phyloP scores from a whole-genome alignment of 2,888 invertebrate genomes.

The Xanthorhoe spadicearia region DNA sequence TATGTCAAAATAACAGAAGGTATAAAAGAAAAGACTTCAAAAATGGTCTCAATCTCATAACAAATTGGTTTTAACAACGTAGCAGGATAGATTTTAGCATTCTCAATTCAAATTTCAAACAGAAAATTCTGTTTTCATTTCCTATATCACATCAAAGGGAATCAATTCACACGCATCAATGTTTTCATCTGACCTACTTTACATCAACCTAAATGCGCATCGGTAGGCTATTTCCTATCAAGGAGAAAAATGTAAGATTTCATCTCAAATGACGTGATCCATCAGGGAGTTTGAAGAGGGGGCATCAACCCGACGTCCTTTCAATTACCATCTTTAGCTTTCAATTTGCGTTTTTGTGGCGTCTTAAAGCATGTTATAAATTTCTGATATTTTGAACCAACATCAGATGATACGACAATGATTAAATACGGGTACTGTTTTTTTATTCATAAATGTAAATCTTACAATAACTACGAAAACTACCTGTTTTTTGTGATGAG shows the following conservation, averaged over 20 bases:
- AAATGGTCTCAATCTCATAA: neutral
- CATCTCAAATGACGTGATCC: conserved; percentile 75
- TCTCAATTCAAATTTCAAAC: neutral
- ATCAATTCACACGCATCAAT: conserved; percentile 28
- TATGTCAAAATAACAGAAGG: no score
- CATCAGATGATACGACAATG: conserved; percentile 41
- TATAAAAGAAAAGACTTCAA: no score
- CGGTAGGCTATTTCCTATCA: conserved; percentile 46
- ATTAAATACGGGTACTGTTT: conserved; percentile 13
- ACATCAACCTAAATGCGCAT: conserved; percentile 41
- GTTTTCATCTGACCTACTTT: conserved; percentile 42
- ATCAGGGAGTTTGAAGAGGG: conserved; percentile 70
- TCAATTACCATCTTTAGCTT: conserved; percentile 83
- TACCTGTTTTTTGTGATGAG: neutral
- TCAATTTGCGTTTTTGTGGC: conserved; percentile 80
- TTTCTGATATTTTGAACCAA: conserved; percentile 53
- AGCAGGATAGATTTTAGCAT: conserved; percentile 4
- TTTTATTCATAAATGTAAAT: neutral
- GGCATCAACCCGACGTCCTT: conserved; percentile 77
- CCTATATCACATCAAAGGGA: conserved; percentile 15
- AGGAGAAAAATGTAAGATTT: conserved; percentile 65
- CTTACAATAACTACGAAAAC: neutral
- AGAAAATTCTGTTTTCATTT: conserved; percentile 2
- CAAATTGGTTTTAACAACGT: neutral
- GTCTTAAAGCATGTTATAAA: conserved; percentile 67